Conservation (phyloP, 1,140 invertebrate genomes). For the Metaphire vulgaris region DNA sequence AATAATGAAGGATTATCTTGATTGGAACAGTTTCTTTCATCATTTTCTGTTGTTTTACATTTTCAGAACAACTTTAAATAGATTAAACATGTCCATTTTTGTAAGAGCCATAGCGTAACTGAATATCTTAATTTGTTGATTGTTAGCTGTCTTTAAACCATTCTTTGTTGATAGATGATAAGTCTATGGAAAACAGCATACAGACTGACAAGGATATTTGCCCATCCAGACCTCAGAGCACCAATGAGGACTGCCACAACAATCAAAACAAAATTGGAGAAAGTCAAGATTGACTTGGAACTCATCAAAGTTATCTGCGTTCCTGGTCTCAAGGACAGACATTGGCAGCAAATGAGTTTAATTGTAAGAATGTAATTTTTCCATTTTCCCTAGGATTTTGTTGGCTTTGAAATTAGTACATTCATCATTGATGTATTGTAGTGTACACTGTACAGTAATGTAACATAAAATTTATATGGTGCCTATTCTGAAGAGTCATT, state of each 20-base stretch:
- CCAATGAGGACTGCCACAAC: conserved; percentile 43
- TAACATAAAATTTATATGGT: too few species aligned
- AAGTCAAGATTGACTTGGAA: conserved; percentile 52
- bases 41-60: too few species aligned
- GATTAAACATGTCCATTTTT: too few species aligned
- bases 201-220: conserved; percentile 50
- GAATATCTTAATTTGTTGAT: too few species aligned
- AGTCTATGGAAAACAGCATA: conserved; percentile 50
- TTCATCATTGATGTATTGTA: too few species aligned
- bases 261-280: conserved; percentile 58
- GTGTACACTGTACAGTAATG: too few species aligned
- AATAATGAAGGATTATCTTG: too few species aligned
- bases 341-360: conserved; percentile 52
- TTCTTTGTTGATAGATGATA: conserved; percentile 40
- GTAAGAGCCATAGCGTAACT: too few species aligned
- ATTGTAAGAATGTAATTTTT: conserved; percentile 35
- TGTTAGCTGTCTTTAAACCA: too few species aligned
- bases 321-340: conserved; percentile 51
- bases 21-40: too few species aligned
- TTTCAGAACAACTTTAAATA: too few species aligned
- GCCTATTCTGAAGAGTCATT: too few species aligned
- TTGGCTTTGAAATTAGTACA: neutral
- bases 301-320: conserved; percentile 51
- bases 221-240: conserved; percentile 44
- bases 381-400: neutral